Percentiles rank a stretch among this genome's conserved stretches.
Evolutionary conservation across 2,113 vertebrate species (phyloP).

Genomic region (Thermophis baileyi): DNA sequence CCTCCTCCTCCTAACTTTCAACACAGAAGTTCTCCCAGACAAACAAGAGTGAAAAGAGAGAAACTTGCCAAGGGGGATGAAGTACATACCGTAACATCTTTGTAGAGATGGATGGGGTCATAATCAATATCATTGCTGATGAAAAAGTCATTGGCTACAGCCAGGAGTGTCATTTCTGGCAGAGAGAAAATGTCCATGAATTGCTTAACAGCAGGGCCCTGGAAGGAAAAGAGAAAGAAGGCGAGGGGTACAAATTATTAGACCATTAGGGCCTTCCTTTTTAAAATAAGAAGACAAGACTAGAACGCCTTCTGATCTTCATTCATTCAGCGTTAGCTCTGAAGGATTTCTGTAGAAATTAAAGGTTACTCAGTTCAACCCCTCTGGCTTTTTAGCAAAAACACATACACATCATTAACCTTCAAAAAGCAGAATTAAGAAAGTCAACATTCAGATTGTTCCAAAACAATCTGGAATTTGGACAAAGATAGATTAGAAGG

Average conservation of each 20-base stretch:
- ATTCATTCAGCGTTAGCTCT: not conserved
- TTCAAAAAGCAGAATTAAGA: not conserved
- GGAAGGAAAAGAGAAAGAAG: not conserved
- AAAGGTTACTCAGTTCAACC: not conserved
- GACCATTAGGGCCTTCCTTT: not conserved
- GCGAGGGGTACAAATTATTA: not conserved
- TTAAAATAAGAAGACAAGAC: not conserved
- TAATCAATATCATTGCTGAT: conserved; percentile 79
- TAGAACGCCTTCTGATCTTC: not conserved
- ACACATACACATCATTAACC: not conserved
- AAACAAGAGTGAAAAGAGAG: not conserved
- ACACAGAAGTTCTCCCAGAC: not conserved
- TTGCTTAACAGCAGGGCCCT: conserved; percentile 83
- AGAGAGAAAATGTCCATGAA: conserved; percentile 87
- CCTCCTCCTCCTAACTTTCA: not conserved
- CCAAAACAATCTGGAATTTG: not conserved
- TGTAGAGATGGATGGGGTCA: conserved; percentile 82
- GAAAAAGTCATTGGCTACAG: conserved; percentile 81
- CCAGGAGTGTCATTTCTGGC: conserved; percentile 82
- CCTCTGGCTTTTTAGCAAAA: not conserved
- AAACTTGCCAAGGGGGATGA: no score
- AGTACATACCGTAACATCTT: conserved; percentile 77
- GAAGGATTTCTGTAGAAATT: not conserved
- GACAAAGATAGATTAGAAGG: no score
- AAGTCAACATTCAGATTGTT: not conserved